Evolutionary conservation across 2,113 vertebrate genomes (phyloP).

Genomic region (Ciconia stormi): DNA sequence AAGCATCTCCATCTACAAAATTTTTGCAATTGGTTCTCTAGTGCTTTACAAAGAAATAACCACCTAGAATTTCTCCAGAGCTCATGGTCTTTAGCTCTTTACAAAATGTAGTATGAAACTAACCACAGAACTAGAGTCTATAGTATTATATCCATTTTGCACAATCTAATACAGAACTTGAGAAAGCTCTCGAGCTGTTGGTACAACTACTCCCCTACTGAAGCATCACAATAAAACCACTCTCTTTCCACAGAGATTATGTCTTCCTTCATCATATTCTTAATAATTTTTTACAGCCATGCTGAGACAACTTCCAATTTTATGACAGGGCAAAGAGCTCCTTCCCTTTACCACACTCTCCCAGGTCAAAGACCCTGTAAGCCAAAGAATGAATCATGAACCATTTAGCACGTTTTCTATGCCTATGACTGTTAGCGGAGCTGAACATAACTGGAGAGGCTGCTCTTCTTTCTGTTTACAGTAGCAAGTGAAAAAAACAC

Average conservation of each 20-base stretch:
- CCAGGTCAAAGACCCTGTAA: neutral
- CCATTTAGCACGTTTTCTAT: neutral
- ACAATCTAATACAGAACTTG: neutral
- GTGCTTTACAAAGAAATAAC: neutral
- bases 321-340: neutral
- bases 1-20: neutral
- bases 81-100: neutral
- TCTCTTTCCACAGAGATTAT: neutral
- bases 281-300: neutral
- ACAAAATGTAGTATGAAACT: neutral
- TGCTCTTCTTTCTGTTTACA: neutral
- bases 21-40: neutral
- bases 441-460: neutral
- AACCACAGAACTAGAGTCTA: neutral
- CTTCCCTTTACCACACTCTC: neutral
- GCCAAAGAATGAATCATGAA: neutral
- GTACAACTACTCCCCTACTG: neutral
- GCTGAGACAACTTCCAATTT: neutral
- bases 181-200: neutral
- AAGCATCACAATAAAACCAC: neutral
- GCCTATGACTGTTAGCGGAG: neutral
- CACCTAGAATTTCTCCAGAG: neutral
- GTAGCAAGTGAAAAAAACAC: neutral
- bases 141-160: neutral
- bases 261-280: neutral